Percentiles rank a stretch among this genome's conserved stretches.
Evolutionary conservation across 2,888 invertebrate genomes (phyloP).

Genomic region (Caenorhabditis imperialis): DNA sequence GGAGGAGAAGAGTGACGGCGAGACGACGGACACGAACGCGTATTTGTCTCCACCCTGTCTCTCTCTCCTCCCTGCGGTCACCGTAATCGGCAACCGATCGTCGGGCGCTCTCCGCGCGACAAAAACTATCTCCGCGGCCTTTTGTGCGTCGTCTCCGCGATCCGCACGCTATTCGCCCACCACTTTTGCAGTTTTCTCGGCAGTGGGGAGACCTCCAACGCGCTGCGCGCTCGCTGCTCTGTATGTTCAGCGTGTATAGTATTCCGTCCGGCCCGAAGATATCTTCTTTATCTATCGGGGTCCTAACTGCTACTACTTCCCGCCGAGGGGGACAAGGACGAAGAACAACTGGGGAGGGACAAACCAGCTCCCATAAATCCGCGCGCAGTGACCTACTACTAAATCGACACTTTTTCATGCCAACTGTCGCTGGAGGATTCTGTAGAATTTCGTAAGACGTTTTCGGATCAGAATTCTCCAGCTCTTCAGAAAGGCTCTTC

Average conservation of each 20-base stretch:
- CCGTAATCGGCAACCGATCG: conserved; percentile 47
- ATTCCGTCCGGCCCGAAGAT: conserved; percentile 10
- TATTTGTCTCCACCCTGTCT: conserved; percentile 44
- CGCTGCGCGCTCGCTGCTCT: conserved; percentile 35
- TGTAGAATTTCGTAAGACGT: too few species aligned
- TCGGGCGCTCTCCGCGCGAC: conserved; percentile 48
- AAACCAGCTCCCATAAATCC: conserved; percentile 38
- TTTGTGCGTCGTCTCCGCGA: conserved; percentile 12
- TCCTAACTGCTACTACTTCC: conserved; percentile 23
- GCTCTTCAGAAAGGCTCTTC: too few species aligned
- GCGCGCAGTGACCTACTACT: conserved; percentile 12
- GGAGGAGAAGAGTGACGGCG: conserved; percentile 38
- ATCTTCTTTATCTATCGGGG: conserved; percentile 25
- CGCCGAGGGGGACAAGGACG: neutral
- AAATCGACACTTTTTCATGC: too few species aligned
- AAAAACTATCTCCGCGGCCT: conserved; percentile 37
- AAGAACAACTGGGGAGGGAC: neutral
- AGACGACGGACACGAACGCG: conserved; percentile 34
- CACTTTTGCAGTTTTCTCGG: conserved; percentile 54
- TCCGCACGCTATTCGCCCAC: conserved; percentile 15
- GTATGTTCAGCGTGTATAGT: conserved; percentile 19
- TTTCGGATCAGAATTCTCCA: too few species aligned
- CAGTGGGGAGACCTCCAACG: conserved; percentile 40
- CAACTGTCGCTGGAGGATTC: too few species aligned
- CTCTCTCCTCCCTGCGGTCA: conserved; percentile 54